phyloP scores from a whole-genome alignment of 2,797 vertebrate species.

The Monodelphis domestica region DNA sequence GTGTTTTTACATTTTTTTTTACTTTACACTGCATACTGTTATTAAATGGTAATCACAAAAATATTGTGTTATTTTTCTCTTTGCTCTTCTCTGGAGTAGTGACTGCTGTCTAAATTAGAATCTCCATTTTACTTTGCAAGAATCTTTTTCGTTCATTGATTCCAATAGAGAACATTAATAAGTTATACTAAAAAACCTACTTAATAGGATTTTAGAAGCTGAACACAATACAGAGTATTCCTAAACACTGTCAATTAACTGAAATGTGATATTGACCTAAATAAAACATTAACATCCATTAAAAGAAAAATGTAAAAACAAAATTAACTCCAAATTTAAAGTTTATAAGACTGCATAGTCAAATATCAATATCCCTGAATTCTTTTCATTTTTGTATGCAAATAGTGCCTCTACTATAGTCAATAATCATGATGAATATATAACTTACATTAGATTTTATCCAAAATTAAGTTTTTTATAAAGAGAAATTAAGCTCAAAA shows the following conservation, averaged over 20 bases:
- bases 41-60: neutral
- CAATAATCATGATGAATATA: neutral
- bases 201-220: constrained; percentile 12
- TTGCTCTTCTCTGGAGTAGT: constrained; percentile 17
- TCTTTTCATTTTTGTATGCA: constrained; percentile 26
- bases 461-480: constrained; percentile 12
- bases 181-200: constrained; percentile 49
- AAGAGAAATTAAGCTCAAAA: constrained; percentile 41
- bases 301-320: constrained; percentile 33
- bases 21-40: neutral
- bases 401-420: constrained; percentile 2
- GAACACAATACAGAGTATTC: neutral
- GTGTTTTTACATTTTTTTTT: constrained; percentile 8
- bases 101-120: constrained; percentile 37
- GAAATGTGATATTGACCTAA: constrained; percentile 10
- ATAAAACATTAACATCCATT: constrained; percentile 11
- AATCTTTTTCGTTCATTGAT: constrained; percentile 28
- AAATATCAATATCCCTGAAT: neutral
- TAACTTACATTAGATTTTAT: neutral
- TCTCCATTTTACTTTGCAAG: constrained; percentile 4
- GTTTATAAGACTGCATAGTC: neutral
- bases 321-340: constrained; percentile 29
- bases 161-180: constrained; percentile 48
- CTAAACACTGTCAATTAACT: constrained; percentile 22
- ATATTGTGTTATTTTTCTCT: neutral